A percentile compares a stretch with the other conserved stretches of the same genome.
phyloP scores from a whole-genome alignment of 2,888 invertebrate genomes.

The Andrena praecox region DNA sequence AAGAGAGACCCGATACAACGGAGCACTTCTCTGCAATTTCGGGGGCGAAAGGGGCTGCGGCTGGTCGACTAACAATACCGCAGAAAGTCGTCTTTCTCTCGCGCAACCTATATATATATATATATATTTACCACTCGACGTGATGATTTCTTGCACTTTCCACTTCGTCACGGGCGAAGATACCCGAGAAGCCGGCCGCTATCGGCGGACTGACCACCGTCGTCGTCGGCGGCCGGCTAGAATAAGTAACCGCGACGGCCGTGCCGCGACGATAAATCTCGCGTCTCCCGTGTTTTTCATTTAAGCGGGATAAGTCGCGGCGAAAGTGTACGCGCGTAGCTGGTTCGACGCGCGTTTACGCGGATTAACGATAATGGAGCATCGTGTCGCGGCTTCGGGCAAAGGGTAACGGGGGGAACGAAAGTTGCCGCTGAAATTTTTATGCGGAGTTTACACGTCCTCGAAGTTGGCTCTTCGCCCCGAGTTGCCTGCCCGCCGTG shows the following conservation, averaged over 20 bases:
- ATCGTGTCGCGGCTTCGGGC: slow-evolving; percentile 7
- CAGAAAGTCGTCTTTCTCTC: not conserved
- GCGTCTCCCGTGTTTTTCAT: slow-evolving; percentile 23
- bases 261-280: slow-evolving; percentile 12
- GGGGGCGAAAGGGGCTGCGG: slow-evolving; percentile 36
- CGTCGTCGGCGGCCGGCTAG: not conserved
- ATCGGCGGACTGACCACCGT: slow-evolving; percentile 12
- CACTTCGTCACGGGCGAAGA: not conserved
- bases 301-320: slow-evolving; percentile 20
- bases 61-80: slow-evolving; percentile 23
- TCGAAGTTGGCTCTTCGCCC: slow-evolving; percentile 1
- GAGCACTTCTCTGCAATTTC: slow-evolving; percentile 55
- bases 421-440: slow-evolving; percentile 28
- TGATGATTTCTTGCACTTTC: slow-evolving; percentile 17
- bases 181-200: not conserved
- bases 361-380: slow-evolving; percentile 38
- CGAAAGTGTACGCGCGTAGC: slow-evolving; percentile 7
- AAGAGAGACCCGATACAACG: slow-evolving; percentile 47
- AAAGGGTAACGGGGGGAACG: not conserved
- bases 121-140: not conserved
- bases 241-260: slow-evolving; percentile 7
- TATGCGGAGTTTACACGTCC: slow-evolving; percentile 15
- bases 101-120: not conserved
- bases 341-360: slow-evolving; percentile 6
- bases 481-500: slow-evolving; percentile 13